Base-by-base conservation (phyloP, 2,113 vertebrate species). In the Corythoichthys haematopterus region DNA sequence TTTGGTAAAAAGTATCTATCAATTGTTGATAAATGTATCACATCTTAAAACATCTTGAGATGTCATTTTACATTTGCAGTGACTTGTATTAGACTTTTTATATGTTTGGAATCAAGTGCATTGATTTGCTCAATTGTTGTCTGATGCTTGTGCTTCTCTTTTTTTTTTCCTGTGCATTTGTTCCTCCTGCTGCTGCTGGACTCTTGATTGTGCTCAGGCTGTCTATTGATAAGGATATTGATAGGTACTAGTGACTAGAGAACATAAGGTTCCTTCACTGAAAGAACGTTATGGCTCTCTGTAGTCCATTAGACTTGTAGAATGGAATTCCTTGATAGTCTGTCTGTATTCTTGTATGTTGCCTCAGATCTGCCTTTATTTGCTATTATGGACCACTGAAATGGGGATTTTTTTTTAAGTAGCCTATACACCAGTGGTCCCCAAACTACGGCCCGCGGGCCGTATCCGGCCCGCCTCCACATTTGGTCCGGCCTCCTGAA, bases 191-290 rank as follows among this genome's bases (percentile, higher is more conserved):
- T 84, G 92, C 91, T 87, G 93, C 94, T 80, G 78, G 89, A 89
- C 90, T 88, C 88, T 91, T 95, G 88, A 92, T 35, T 96, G 90
- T 94, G 88, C 88, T 84, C 94, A 98, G 96, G 90, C 93, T 98
- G 91, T 96, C 93, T 94, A 94, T 98, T 96, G 97, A 98, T 98
- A 94, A 94, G 89, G 97, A 98, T 92, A 94, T 96, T 89, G 92
- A 96, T 98, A 98, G 96, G 97, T 98, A 98, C 89, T 87, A 86
- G 88, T 64, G 67, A 78, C 83, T 72, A 84, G 78, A 88, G 81
- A 75, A 58, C 91, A 92, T 93, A 93, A 90, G 92, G 88, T 45
- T 85, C 89, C 84, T 92, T 88, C 59, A 69, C 63, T 64, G 78
- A 89, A 91, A 90, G 88, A 81, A 66, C 89, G 91, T 92, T 93